phyloP scores from a whole-genome alignment of 2,113 vertebrate species.

The Brachyistius frenatus region DNA sequence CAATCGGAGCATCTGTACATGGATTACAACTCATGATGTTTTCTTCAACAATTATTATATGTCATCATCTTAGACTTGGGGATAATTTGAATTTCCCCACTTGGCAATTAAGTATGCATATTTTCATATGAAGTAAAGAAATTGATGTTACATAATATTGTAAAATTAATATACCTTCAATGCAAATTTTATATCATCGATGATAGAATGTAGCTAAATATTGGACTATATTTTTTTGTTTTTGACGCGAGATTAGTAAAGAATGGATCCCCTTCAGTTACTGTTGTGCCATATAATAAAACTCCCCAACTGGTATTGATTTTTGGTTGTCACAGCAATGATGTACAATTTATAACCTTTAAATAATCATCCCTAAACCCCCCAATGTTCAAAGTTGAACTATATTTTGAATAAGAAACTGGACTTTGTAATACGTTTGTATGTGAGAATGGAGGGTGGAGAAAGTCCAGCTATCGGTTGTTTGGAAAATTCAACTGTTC shows the following conservation, averaged over 20 bases:
- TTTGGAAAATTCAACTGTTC: constrained; percentile 54
- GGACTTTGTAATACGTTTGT: too few relatives aligned
- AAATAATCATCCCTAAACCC: not conserved
- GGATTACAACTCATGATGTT: constrained; percentile 4
- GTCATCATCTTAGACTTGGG: constrained; percentile 3
- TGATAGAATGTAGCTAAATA: constrained; percentile 17
- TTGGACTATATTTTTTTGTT: constrained; percentile 21
- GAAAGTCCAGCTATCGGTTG: constrained; percentile 12
- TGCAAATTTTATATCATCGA: constrained; percentile 1
- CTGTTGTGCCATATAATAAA: not conserved
- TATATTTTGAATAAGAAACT: constrained; percentile 10
- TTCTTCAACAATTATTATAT: not conserved
- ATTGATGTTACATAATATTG: not conserved
- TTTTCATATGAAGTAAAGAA: constrained; percentile 20
- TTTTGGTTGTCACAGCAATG: constrained; percentile 11
- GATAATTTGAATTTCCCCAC: not conserved
- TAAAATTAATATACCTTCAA: not conserved
- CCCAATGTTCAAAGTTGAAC: not conserved
- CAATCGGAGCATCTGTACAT: not conserved
- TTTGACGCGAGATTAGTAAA: not conserved
- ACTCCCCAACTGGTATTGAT: not conserved
- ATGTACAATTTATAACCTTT: not conserved
- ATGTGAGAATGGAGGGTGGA: not conserved
- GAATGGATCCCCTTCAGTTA: not conserved
- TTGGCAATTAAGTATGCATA: not conserved